phyloP scores from a whole-genome alignment of 1,140 invertebrate species.

The Tenebrio molitor region DNA sequence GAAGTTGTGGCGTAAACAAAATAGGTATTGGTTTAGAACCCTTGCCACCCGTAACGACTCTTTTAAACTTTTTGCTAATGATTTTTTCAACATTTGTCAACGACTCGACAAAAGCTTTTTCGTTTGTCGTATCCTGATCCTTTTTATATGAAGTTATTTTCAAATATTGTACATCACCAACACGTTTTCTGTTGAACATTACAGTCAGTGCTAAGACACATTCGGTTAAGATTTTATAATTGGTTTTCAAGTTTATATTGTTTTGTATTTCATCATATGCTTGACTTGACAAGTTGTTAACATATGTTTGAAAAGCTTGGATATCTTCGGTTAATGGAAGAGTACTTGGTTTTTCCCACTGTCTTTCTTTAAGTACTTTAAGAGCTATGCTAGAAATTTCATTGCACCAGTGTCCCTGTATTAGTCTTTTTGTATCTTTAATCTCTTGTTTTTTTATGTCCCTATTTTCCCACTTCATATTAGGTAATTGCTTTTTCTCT shows the following conservation, averaged over 20 bases:
- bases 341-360: conserved; percentile 15
- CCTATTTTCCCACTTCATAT: conserved; percentile 29
- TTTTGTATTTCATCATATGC: conserved; percentile 10
- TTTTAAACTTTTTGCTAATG: conserved; percentile 40
- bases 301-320: background rate
- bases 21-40: conserved; percentile 40
- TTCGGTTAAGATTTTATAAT: conserved; percentile 38
- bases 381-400: conserved; percentile 25
- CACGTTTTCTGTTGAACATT: conserved; percentile 42
- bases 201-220: conserved; percentile 38
- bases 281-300: conserved; percentile 4
- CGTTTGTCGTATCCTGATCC: background rate
- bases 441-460: conserved; percentile 31
- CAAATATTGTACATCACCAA: conserved; percentile 44
- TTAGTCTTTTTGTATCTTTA: conserved; percentile 12
- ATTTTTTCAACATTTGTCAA: conserved; percentile 27
- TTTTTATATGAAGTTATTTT: conserved; percentile 19
- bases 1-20: conserved; percentile 38
- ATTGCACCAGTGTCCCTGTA: conserved; percentile 35
- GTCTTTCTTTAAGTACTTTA: conserved; percentile 23
- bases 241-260: background rate
- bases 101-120: background rate
- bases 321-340: conserved; percentile 34
- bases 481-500: conserved; percentile 36
- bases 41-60: conserved; percentile 39